Conservation (phyloP, 2,888 invertebrate genomes). For the Aphelenchoides bicaudatus region DNA sequence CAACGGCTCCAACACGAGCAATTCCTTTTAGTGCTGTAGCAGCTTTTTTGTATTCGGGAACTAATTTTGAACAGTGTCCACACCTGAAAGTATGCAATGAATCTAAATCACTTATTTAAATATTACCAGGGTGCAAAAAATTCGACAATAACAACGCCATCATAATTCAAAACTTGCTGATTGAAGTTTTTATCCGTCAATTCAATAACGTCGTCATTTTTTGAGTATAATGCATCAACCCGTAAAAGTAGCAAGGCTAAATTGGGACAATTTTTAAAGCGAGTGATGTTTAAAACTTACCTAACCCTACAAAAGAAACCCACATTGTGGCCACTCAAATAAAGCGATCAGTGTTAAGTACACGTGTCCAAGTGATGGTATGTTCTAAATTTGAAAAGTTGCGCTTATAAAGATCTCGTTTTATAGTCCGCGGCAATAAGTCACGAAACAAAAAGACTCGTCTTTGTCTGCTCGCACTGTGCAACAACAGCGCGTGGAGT, state of each 20-base stretch:
- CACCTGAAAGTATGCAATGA: constrained; percentile 61
- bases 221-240: constrained; percentile 43
- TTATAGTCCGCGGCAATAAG: too few species aligned
- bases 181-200: constrained; percentile 84
- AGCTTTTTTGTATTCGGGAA: constrained; percentile 87
- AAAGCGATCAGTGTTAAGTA: constrained; percentile 13
- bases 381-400: too few species aligned
- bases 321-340: constrained; percentile 13
- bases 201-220: constrained; percentile 70
- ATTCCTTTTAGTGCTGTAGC: constrained; percentile 88
- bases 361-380: too few species aligned
- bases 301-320: neutral
- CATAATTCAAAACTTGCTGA: constrained; percentile 74
- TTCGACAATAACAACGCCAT: constrained; percentile 89
- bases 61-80: constrained; percentile 75
- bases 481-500: too few species aligned
- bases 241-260: constrained; percentile 24
- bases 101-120: neutral
- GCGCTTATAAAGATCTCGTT: too few species aligned
- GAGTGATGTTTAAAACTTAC: neutral
- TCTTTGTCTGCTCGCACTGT: too few species aligned
- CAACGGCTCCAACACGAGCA: constrained; percentile 86
- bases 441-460: too few species aligned
- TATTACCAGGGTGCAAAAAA: constrained; percentile 96
- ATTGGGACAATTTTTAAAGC: too few species aligned